Evolutionary conservation across 2,113 vertebrate species (phyloP), one percentile per base, ranked within the genome.

Genomic region (Pomatostomus ruficeps): DNA sequence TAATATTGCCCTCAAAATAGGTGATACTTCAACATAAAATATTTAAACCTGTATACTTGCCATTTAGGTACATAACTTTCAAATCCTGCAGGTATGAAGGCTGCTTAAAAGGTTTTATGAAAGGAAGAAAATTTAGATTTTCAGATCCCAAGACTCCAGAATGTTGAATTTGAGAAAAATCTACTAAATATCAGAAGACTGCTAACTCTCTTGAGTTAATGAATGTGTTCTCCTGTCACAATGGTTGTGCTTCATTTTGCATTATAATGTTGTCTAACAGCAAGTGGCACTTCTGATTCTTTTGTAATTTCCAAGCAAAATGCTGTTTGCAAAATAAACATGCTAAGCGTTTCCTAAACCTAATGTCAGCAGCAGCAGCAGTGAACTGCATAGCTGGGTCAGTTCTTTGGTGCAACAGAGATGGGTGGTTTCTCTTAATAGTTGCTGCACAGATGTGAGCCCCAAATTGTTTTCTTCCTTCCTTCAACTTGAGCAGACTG

Each of bases 241-340:
- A 96, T 93, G 82, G 82, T 63, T 96, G 94, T 93, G 91, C 94
- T 96, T 95, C 91, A 89, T 93, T 97, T 96, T 88, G 93, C 90
- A 95, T 95, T 91, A 94, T 73, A 89, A 95, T 95, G 95, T 96
- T 97, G 94, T 95, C 94, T 96, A 88, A 96, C 94, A 97, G 96
- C 94, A 95, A 96, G 94, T 96, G 95, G 95, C 93, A 95, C 94
- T 96, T 97, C 90, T 95, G 90, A 70, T 94, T 94, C 94, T 96
- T 96, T 93, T 93, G 93, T 96, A 83, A 95, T 97, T 96, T 94
- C 83, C 71, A 88, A 71, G 90, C 82, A 80, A 80, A 96, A 88
- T 14, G 88, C 72, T 95, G 93, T 97, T 97, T 96, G 94, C 85
- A 95, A 96, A 97, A 96, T 96, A 94, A 96, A 93, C 88, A 26